Evolutionary conservation across 2,888 invertebrate species (phyloP), one percentile per base, ranked within the genome.

Genomic region (Dynastes tityus): DNA sequence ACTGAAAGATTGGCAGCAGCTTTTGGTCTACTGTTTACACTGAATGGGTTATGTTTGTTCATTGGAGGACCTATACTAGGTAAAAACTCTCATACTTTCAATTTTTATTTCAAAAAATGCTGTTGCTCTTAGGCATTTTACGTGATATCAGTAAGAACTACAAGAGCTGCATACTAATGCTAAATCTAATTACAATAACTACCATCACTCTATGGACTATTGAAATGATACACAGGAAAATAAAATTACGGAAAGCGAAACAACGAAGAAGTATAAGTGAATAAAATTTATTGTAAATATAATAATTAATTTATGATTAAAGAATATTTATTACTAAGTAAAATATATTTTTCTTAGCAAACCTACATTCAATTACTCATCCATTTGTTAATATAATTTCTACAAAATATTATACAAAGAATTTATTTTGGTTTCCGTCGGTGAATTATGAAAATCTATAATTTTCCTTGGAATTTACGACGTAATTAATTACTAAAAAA

Each of bases 11-110:
- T 93, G 27, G 90, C 93, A 1, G 91, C 91, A 70, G 93, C 93
- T 1, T 91, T 91, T 2, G 92, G 93, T 2, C 91, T 94, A 71
- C 93, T 93, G 85, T 92, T 92, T 91, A 90, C 93, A 78, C 89
- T 90, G 80, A 93, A 93, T 85, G 93, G 93, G 27, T 86, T 92
- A 64, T 88, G 91, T 63, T 89, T 92, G 49, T 87, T 92, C 67
- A 88, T 88, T 4, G 89, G 91, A 79, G 92, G 93, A 84, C 91
- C 92, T 64, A 80, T 92, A 75, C 86, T 93, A 83, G 93, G 93
- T 93, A 87, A 58, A 49, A 32, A n/a, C n/a, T 9, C 32, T 13
- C 3, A 13, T 5, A 45, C 49, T 49, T 27, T 8, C 29, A 53
- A 70, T 16, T 37, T 49, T 8, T 29, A 11, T 27, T 32, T 32